phyloP scores from a whole-genome alignment of 2,888 invertebrate genomes.

The Orthonevra nobilis region DNA sequence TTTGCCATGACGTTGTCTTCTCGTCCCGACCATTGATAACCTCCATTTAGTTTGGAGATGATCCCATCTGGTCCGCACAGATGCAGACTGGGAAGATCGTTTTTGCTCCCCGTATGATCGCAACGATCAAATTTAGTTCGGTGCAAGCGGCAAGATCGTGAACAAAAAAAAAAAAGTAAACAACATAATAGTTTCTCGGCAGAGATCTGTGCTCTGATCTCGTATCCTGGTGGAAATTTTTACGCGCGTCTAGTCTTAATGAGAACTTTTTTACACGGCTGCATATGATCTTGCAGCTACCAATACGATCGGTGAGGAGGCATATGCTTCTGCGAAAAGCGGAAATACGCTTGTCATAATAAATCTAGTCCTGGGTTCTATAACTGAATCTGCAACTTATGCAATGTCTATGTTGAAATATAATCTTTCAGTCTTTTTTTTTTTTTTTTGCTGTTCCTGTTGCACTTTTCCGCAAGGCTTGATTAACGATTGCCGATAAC shows the following conservation, averaged over 20 bases:
- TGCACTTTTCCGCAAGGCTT: too few relatives aligned
- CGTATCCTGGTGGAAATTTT: constrained; percentile 11
- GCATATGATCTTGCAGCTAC: constrained; percentile 5
- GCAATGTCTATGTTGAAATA: constrained; percentile 38
- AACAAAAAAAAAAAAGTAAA: constrained; percentile 39
- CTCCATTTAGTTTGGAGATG: constrained; percentile 57
- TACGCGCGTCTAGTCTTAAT: constrained; percentile 51
- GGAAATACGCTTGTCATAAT: constrained; percentile 62
- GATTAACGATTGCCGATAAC: constrained; percentile 67
- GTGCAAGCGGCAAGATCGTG: constrained; percentile 39
- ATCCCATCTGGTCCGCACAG: constrained; percentile 61
- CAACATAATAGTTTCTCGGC: constrained; percentile 49
- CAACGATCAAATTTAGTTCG: constrained; percentile 15
- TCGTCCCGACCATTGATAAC: constrained; percentile 52
- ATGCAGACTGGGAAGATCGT: constrained; percentile 32
- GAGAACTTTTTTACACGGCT: constrained; percentile 50
- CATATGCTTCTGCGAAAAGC: constrained; percentile 40
- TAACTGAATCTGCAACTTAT: not conserved
- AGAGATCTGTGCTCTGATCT: constrained; percentile 46
- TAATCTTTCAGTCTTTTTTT: constrained; percentile 9
- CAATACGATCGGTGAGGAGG: constrained; percentile 35
- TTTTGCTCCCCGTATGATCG: constrained; percentile 1
- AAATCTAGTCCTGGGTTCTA: constrained; percentile 23
- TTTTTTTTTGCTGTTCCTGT: constrained; percentile 15
- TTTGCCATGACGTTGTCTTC: constrained; percentile 58